These are phyloP conservation scores for Aphelenchoides besseyi DNA, from an alignment of 1,140 invertebrate species.

Conservation along the genomic window DNA sequence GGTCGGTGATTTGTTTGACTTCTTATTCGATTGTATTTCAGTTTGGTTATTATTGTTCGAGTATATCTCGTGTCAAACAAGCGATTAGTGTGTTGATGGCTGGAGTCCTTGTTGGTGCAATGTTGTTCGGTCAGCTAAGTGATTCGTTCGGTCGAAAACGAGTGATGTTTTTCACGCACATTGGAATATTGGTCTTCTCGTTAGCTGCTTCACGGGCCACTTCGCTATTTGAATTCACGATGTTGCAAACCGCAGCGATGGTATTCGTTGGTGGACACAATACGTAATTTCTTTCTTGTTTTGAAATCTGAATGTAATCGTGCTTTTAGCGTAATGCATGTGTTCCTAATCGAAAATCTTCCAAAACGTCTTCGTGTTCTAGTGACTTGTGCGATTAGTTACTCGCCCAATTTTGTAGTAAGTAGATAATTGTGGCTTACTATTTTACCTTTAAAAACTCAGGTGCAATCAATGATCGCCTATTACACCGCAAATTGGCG, in stretches of 20 bases:
- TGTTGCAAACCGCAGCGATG: conserved; percentile 43
- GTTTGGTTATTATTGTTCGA: conserved; percentile 40
- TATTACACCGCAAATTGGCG: conserved; percentile 30
- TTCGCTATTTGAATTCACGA: conserved; percentile 42
- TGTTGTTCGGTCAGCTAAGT: conserved; percentile 22
- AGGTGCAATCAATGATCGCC: conserved; percentile 29
- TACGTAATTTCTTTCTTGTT: conserved; percentile 35
- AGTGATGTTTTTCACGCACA: conserved; percentile 20
- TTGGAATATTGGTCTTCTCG: conserved; percentile 39
- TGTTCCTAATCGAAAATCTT: conserved; percentile 30
- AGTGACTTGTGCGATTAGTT: conserved; percentile 18
- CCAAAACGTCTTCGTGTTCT: conserved; percentile 33
- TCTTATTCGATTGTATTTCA: conserved; percentile 31
- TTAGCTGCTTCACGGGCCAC: conserved; percentile 33
- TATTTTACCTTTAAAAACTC: too few relatives aligned
- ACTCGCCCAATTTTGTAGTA: conserved; percentile 34
- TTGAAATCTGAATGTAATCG: conserved; percentile 15
- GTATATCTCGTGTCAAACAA: conserved; percentile 26
- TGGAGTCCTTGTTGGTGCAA: conserved; percentile 32
- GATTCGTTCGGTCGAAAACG: conserved; percentile 34
- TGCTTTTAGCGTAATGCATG: conserved; percentile 18
- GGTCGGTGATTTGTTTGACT: neutral
- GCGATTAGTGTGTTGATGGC: conserved; percentile 41
- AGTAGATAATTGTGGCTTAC: too few relatives aligned
- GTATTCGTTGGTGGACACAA: conserved; percentile 50